Percentiles rank a stretch among this genome's conserved stretches.
phyloP scores from a whole-genome alignment of 2,797 vertebrate genomes.

The Menidia menidia region DNA sequence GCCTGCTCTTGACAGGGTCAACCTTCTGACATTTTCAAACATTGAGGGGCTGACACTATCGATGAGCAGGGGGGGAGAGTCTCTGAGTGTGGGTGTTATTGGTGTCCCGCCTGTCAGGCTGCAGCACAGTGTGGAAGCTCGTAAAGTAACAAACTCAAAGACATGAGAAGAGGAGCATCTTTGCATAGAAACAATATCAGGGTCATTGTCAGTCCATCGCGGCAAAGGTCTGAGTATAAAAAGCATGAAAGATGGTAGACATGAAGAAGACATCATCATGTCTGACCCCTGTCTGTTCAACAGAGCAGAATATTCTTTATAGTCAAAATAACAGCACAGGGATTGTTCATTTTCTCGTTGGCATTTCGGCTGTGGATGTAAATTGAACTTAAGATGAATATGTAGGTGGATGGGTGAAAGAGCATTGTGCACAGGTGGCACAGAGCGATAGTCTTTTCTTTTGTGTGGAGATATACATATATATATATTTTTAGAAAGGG shows the following conservation, averaged over 20 bases:
- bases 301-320: constrained; percentile 49
- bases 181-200: not conserved
- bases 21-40: constrained; percentile 40
- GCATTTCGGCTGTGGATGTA: constrained; percentile 69
- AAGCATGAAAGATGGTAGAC: constrained; percentile 12
- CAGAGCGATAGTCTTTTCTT: constrained; percentile 34
- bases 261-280: constrained; percentile 9
- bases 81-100: constrained; percentile 16
- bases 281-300: constrained; percentile 55
- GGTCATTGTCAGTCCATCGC: constrained; percentile 23
- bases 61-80: not conserved
- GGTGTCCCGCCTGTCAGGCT: constrained; percentile 44
- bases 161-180: constrained; percentile 16
- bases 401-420: constrained; percentile 6
- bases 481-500: constrained; percentile 59
- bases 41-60: constrained; percentile 44
- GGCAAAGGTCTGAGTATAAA: constrained; percentile 18
- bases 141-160: constrained; percentile 26
- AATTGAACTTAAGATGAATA: constrained; percentile 64
- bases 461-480: constrained; percentile 53
- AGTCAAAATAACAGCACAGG: constrained; percentile 42
- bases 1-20: constrained; percentile 54
- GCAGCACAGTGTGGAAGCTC: constrained; percentile 24
- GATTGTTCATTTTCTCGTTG: constrained; percentile 42
- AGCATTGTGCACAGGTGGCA: constrained; percentile 61